A percentile compares a stretch with the other conserved stretches of the same genome.
phyloP scores from a whole-genome alignment of 2,113 vertebrate genomes.

The Rissa tridactyla region DNA sequence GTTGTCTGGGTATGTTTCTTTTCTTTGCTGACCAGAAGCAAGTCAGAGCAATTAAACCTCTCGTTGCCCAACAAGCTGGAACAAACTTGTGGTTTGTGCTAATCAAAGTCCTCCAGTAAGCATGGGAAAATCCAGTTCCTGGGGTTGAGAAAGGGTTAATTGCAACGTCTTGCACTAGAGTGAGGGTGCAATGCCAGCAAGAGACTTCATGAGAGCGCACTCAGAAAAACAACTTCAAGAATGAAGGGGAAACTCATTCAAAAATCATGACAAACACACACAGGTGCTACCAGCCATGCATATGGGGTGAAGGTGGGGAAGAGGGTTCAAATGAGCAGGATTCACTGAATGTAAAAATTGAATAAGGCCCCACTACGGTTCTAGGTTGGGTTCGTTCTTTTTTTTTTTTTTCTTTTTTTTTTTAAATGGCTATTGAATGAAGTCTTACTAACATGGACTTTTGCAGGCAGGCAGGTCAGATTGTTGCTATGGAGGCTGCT shows the following conservation, averaged over 20 bases:
- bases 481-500: conserved; percentile 50
- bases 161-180: conserved; percentile 40
- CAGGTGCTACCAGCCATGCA: conserved; percentile 60
- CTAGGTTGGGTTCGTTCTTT: background rate
- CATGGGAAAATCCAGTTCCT: conserved; percentile 56
- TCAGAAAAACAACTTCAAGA: conserved; percentile 51
- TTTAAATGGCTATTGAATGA: background rate
- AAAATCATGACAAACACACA: conserved; percentile 59
- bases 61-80: conserved; percentile 56
- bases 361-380: background rate
- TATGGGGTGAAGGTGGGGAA: conserved; percentile 35
- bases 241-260: conserved; percentile 49
- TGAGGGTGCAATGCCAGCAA: conserved; percentile 56
- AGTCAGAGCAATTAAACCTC: conserved; percentile 62
- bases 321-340: conserved; percentile 58
- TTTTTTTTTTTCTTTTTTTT: background rate
- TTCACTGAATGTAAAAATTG: conserved; percentile 13
- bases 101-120: conserved; percentile 46
- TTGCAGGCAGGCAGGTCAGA: conserved; percentile 53
- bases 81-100: background rate
- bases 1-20: background rate
- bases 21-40: conserved; percentile 12
- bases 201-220: conserved; percentile 51
- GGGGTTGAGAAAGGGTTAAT: conserved; percentile 70
- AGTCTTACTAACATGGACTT: conserved; percentile 25